These are phyloP conservation scores for Rhogogaster chlorosoma DNA, from an alignment of 2,888 invertebrate genomes.

Conservation along the genomic window DNA sequence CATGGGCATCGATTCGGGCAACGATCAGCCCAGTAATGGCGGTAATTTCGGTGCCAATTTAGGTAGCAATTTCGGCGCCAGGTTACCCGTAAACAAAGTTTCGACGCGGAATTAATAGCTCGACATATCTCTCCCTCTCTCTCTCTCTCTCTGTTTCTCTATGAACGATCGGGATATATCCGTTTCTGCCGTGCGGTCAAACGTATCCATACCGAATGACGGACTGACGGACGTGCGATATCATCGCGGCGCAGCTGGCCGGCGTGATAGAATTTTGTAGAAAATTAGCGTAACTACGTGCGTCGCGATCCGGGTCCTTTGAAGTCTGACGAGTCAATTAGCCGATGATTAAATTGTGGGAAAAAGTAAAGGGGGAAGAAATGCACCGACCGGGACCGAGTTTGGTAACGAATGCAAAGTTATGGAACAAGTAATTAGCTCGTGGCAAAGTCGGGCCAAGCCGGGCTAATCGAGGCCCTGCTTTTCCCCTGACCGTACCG, in stretches of 20 bases:
- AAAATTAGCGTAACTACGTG: neutral
- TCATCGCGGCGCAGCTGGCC: neutral
- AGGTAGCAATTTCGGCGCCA: slow-evolving; percentile 42
- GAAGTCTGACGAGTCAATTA: neutral
- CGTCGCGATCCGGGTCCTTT: neutral
- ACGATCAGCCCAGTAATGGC: slow-evolving; percentile 26
- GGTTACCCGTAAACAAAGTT: slow-evolving; percentile 49
- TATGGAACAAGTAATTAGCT: slow-evolving; percentile 67
- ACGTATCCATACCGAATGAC: neutral
- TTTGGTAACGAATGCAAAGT: slow-evolving; percentile 66
- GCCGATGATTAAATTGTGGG: no score
- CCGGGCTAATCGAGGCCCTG: slow-evolving; percentile 58
- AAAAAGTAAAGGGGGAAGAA: neutral
- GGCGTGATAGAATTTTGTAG: neutral
- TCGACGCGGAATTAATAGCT: slow-evolving; percentile 65
- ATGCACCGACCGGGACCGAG: neutral
- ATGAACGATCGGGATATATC: neutral
- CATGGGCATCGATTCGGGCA: neutral
- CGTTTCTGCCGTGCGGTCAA: neutral
- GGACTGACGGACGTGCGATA: neutral
- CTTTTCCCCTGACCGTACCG: slow-evolving; percentile 29
- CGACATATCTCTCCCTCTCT: slow-evolving; percentile 30
- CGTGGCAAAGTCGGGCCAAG: slow-evolving; percentile 63
- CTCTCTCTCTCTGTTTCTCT: neutral
- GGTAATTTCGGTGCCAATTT: slow-evolving; percentile 41